Evolutionary conservation across 2,797 vertebrate species (phyloP), one percentile per base, ranked within the genome.

Genomic region (Enteromius argenteus): DNA sequence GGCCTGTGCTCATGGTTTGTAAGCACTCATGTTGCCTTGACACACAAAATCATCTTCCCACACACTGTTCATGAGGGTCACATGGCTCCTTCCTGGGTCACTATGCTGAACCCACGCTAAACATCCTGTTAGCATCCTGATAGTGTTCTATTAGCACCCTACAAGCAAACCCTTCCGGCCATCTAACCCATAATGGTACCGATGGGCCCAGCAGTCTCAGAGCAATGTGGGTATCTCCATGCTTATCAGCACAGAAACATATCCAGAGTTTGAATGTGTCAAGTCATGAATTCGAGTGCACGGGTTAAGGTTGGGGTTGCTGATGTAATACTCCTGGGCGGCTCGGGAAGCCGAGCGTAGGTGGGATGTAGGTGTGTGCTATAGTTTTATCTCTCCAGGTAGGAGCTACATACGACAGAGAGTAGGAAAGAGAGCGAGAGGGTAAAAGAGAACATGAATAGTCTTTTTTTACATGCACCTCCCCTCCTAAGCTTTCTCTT

Each of bases 261-360:
- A 58, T 3, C 27, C 39, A 17, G 56, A 42, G 35, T 62, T 42
- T 67, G 62, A 78, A 60, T 76, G 15, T 79, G 75, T 83, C 80
- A 75, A 27, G 49, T 44, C 19, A 79, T 73, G 37, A 80, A 68
- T 80, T 64, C 75, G 56, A 30, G 67, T 62, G 72, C 76, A 21
- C 21, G 35, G 81, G 75, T 80, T 64, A 60, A 64, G 58, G 67
- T 79, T 62, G 53, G 53, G 67, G 66, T 74, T 7, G 80, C 44
- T 86, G 83, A 85, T 87, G 80, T 84, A 86, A 88, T 85, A 72
- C 68, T 85, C 83, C 78, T 62, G 71, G 74, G 68, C 9, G 49
- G 60, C n/a, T 76, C 46, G 3, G 56, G 46, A 79, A 85, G 23
- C 58, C 1, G 49, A 35, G 80, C 19, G 79, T 87, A 64, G 85